A percentile compares a stretch with the other conserved stretches of the same genome.
Conservation (phyloP, 2,113 vertebrate species). For the Irena cyanogastra region DNA sequence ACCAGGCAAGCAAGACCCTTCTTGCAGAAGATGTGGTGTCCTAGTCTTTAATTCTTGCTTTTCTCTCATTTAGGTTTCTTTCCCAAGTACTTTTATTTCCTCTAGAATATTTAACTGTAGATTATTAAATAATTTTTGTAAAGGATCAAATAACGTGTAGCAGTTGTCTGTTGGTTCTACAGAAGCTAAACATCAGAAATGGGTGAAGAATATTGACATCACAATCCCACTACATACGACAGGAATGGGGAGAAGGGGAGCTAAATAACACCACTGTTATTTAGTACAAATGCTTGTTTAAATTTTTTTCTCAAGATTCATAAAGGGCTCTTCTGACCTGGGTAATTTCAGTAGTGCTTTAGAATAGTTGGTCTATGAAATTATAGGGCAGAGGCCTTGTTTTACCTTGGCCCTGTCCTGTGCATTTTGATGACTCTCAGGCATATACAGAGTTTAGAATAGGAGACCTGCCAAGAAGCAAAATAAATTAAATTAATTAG, state of each 20-base stretch:
- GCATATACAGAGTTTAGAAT: background rate
- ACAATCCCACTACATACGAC: background rate
- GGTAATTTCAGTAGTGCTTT: background rate
- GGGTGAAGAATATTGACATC: background rate
- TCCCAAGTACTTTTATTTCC: conserved; percentile 15
- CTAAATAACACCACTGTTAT: background rate
- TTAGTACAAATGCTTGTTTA: background rate
- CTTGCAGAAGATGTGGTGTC: conserved; percentile 1
- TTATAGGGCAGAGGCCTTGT: background rate
- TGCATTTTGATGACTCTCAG: background rate
- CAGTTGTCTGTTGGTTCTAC: background rate
- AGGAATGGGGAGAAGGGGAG: fast-evolving
- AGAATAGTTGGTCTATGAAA: background rate
- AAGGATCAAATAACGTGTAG: background rate
- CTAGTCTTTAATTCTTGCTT: background rate
- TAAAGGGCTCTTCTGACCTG: background rate
- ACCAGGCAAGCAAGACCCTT: conserved; percentile 22
- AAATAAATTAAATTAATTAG: background rate
- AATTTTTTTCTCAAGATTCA: background rate
- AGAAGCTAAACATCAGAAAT: background rate
- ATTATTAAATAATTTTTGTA: background rate
- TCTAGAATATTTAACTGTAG: background rate
- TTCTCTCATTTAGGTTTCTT: background rate
- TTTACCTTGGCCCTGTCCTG: background rate
- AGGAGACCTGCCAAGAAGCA: background rate